Conservation (phyloP, 2,888 invertebrate species). For the Chrysolina oricalcia region DNA sequence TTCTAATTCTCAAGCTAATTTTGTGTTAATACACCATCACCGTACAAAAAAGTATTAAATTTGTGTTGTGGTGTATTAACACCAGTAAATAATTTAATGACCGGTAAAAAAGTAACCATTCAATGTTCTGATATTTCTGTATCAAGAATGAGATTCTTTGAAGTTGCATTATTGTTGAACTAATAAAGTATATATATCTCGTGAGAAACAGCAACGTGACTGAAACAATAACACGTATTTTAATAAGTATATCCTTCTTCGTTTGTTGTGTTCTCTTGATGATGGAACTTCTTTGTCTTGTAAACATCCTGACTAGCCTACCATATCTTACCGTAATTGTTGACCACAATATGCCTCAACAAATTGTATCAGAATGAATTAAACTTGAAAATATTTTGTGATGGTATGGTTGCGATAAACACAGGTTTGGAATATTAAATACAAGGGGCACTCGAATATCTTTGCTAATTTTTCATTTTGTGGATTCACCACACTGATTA, state of each 20-base stretch:
- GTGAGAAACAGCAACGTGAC: constrained; percentile 73
- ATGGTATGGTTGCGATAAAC: constrained; percentile 42
- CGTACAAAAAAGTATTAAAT: constrained; percentile 41
- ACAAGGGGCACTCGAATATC: not conserved
- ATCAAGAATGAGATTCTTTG: constrained; percentile 58
- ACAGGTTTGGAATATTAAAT: constrained; percentile 4
- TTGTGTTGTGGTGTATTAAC: constrained; percentile 40
- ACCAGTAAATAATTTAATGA: constrained; percentile 43
- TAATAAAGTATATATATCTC: constrained; percentile 68
- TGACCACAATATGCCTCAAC: constrained; percentile 66
- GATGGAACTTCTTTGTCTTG: constrained; percentile 48
- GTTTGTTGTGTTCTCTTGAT: constrained; percentile 39
- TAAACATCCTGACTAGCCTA: constrained; percentile 61
- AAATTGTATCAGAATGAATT: constrained; percentile 64
- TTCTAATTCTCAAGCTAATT: constrained; percentile 41
- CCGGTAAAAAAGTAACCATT: constrained; percentile 22
- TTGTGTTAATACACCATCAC: constrained; percentile 41
- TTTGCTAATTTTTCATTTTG: not conserved
- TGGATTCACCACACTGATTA: not conserved
- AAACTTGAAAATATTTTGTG: constrained; percentile 52
- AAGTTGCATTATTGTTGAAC: constrained; percentile 62
- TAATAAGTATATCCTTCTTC: constrained; percentile 69
- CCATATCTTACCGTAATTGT: constrained; percentile 67
- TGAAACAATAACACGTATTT: constrained; percentile 72
- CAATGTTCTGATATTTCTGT: constrained; percentile 24